Evolutionary conservation across 2,797 vertebrate genomes (phyloP).

Genomic region (Megalops cyprinoides): DNA sequence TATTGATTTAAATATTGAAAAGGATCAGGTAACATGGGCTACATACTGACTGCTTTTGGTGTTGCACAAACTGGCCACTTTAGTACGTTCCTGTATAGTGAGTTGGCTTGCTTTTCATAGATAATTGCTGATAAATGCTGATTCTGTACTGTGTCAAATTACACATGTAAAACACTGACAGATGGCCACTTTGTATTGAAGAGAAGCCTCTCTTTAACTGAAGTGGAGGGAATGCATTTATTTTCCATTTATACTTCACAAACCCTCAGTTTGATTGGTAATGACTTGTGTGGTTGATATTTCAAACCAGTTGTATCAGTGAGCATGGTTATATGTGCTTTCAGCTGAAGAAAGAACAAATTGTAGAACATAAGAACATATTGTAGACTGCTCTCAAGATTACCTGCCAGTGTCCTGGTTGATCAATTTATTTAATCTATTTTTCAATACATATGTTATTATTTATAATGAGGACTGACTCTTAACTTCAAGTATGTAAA

Average conservation of each 20-base stretch:
- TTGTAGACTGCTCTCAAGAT: neutral
- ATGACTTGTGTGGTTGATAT: neutral
- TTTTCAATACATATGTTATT: too few species aligned
- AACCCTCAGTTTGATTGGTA: neutral
- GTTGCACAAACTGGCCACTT: neutral
- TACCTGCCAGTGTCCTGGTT: neutral
- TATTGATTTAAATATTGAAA: neutral
- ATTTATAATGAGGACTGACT: neutral
- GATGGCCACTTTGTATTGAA: neutral
- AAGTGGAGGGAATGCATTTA: neutral
- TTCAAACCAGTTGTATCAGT: neutral
- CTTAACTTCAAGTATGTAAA: neutral
- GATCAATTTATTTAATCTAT: neutral
- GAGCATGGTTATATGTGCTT: neutral
- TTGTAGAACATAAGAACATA: neutral
- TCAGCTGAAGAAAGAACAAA: too few species aligned
- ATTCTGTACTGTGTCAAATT: neutral
- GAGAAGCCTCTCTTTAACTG: neutral
- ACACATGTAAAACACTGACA: neutral
- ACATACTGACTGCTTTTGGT: neutral
- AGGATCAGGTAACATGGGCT: neutral
- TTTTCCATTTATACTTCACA: slow-evolving; percentile 1
- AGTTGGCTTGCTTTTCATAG: neutral
- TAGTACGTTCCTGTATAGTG: too few species aligned
- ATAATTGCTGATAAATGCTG: neutral